Percentiles rank a stretch among this genome's conserved stretches.
Evolutionary conservation across 2,113 vertebrate species (phyloP).

Genomic region (Python bivittatus): DNA sequence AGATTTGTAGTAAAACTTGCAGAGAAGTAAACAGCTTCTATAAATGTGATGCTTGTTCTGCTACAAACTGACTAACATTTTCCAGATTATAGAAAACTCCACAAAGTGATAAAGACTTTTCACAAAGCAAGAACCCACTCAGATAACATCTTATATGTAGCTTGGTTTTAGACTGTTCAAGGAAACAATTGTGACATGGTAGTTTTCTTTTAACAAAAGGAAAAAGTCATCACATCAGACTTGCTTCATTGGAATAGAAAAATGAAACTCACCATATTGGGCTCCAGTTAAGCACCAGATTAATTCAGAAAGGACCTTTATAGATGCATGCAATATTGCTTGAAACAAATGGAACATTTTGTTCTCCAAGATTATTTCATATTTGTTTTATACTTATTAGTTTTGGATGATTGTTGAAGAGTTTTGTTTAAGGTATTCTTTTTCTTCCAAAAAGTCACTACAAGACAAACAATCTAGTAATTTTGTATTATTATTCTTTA

Average conservation of each 20-base stretch:
- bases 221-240: background rate
- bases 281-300: background rate
- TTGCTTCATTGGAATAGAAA: background rate
- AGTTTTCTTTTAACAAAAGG: background rate
- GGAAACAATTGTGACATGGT: background rate
- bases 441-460: background rate
- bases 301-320: background rate
- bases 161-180: background rate
- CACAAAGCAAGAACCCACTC: background rate
- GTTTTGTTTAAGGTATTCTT: background rate
- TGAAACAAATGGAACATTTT: background rate
- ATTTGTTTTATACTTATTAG: background rate
- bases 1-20: background rate
- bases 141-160: background rate
- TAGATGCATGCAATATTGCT: background rate
- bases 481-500: slow-evolving; percentile 57
- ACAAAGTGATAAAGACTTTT: background rate
- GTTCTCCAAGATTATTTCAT: background rate
- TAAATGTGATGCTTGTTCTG: background rate
- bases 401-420: background rate
- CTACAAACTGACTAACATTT: background rate
- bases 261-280: background rate
- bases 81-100: background rate
- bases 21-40: background rate
- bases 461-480: background rate